Evolutionary conservation across 1,140 invertebrate genomes (phyloP).

Genomic region (Himalopsyche phryganea): DNA sequence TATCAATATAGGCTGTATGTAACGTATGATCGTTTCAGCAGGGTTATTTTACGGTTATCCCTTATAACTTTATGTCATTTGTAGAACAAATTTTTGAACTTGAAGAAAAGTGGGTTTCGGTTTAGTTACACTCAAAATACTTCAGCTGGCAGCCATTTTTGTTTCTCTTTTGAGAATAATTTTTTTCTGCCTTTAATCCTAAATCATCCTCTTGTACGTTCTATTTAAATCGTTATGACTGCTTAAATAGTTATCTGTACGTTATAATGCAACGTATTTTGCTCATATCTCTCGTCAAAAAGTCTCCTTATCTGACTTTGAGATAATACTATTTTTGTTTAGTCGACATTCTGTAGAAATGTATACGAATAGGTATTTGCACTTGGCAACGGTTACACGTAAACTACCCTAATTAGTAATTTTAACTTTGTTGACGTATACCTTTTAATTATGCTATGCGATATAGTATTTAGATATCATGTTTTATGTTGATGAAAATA

Average conservation of each 20-base stretch:
- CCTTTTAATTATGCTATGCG: not conserved
- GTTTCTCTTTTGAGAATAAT: conserved; percentile 3
- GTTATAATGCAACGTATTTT: not conserved
- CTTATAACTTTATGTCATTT: conserved; percentile 4
- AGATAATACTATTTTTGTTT: conserved; percentile 9
- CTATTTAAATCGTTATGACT: not conserved
- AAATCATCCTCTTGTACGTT: conserved; percentile 2
- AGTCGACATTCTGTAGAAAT: not conserved
- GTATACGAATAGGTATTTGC: conserved; percentile 11
- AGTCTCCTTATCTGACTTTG: conserved; percentile 2
- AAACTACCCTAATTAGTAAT: conserved; percentile 18
- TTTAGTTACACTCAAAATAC: conserved; percentile 3
- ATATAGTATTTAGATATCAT: no score
- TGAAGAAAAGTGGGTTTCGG: conserved; percentile 3
- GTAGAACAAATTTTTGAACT: not conserved
- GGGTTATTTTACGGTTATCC: not conserved
- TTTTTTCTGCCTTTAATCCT: conserved; percentile 4
- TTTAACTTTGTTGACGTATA: not conserved
- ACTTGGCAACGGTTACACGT: conserved; percentile 8
- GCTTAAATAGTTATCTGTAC: not conserved
- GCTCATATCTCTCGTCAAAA: not conserved
- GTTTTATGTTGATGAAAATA: not conserved
- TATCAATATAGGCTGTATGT: no score
- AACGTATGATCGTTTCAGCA: no score
- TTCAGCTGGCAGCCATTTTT: conserved; percentile 16